Percentiles rank a stretch among this genome's conserved stretches.
Evolutionary conservation across 1,140 invertebrate genomes (phyloP).

Genomic region (Ruditapes philippinarum): DNA sequence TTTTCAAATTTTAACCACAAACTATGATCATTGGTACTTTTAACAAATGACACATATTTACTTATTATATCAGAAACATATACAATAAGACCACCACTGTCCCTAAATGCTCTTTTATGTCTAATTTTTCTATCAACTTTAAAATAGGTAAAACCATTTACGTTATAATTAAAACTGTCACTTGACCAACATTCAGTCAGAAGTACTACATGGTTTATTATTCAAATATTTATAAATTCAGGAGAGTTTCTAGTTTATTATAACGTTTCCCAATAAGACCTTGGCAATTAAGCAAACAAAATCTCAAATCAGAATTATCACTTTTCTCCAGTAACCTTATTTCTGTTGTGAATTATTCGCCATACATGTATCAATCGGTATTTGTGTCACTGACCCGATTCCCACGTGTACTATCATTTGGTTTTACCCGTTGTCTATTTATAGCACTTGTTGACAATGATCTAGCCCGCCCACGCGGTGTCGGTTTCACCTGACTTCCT

Average conservation of each 20-base stretch:
- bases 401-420: no score
- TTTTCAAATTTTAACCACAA: slow-evolving; percentile 35
- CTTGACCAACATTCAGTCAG: slow-evolving; percentile 40
- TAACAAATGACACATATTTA: slow-evolving; percentile 20
- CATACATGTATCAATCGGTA: no score
- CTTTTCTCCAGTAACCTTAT: slow-evolving; percentile 5
- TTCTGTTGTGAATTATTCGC: no score
- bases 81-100: slow-evolving; percentile 32
- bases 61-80: slow-evolving; percentile 16
- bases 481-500: no score
- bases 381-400: no score
- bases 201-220: slow-evolving; percentile 27
- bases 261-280: slow-evolving; percentile 26
- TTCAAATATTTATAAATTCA: slow-evolving; percentile 24
- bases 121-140: slow-evolving; percentile 12
- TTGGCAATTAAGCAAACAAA: slow-evolving; percentile 49
- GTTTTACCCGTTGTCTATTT: no score
- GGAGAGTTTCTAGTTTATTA: slow-evolving; percentile 34
- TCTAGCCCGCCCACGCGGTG: no score
- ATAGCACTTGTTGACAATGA: no score
- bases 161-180: slow-evolving; percentile 34
- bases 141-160: not conserved
- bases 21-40: not conserved
- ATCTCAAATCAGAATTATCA: not conserved
- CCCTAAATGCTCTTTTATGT: not conserved